Base-by-base conservation (phyloP, 2,113 vertebrate genomes). In the Fregetta grallaria region DNA sequence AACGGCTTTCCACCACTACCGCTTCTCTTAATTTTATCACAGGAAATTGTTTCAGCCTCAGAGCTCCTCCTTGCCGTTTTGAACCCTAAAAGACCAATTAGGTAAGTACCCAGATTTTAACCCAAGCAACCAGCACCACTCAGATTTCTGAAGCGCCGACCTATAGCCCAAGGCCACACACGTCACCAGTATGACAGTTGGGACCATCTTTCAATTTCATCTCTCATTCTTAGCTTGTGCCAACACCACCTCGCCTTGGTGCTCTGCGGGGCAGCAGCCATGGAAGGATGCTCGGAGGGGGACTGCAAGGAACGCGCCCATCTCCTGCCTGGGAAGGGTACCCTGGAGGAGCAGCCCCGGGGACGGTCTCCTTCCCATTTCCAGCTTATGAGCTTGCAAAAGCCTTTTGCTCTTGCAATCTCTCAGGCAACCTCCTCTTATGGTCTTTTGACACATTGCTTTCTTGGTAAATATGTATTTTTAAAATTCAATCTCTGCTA, bases 1-100 rank as follows among this genome's bases (percentile, higher is more conserved):
- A 49, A 47, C 7, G 14, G 40, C 29, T 15, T 75, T 20, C 14
- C 47, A 89, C 47, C 9, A 61, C n/a, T 10, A 17, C 13, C 44
- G 29, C 0, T 0, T 25, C 2, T 2, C 38, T 42, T 47, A 36
- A 56, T 52, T 85, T 53, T 30, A 81, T 32, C 3, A 2, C 27
- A 47, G 23, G 55, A 65, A 59, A 65, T 45, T 3, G 56, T 22
- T 70, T 25, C 45, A 66, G 16, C 32, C 49, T 29, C 62, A 55
- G 38, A 53, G 61, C 13, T 22, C 40, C n/a, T 78, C 53, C n/a
- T 65, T 32, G 66, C 8, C 70, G 16, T 30, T 53, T 21, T 27
- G 20, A 82, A n/a, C 32, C 27, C 49, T 49, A 25, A 30, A 58
- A 22, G 40, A 45, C 4, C 29, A 72, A 9, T 19, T 13, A 42